phyloP scores from a whole-genome alignment of 2,888 invertebrate species.

The Theristus sp. region DNA sequence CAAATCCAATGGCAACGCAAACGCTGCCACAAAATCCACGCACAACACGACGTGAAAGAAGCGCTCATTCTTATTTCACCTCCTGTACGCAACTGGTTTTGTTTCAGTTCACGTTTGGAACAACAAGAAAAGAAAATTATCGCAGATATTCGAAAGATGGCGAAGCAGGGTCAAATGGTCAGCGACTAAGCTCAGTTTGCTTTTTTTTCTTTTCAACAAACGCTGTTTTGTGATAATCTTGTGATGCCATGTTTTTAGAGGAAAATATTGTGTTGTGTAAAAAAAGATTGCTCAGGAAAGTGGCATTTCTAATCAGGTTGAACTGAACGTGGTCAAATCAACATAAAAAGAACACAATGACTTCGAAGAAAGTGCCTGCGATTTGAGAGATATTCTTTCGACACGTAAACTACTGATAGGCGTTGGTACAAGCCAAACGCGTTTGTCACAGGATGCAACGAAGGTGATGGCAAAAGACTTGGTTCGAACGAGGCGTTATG shows the following conservation, averaged over 20 bases:
- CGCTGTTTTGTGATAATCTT: neutral
- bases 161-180: slow-evolving; percentile 97
- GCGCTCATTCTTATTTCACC: neutral
- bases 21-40: no score
- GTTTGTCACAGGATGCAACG: slow-evolving; percentile 62
- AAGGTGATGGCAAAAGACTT: slow-evolving; percentile 99
- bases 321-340: neutral
- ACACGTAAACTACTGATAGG: no score
- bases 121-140: slow-evolving; percentile 97
- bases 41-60: neutral
- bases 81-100: no score
- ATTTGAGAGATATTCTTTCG: no score
- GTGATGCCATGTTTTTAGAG: neutral
- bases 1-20: no score
- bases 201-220: neutral
- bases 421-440: no score
- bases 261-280: neutral
- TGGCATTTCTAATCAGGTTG: neutral
- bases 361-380: neutral
- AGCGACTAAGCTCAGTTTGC: slow-evolving; percentile 1
- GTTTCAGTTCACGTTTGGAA: slow-evolving; percentile 64
- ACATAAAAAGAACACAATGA: neutral
- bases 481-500: slow-evolving; percentile 76
- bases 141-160: slow-evolving; percentile 90
- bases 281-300: no score